Conservation (phyloP, 2,888 invertebrate species). For the Dryomyza anilis region DNA sequence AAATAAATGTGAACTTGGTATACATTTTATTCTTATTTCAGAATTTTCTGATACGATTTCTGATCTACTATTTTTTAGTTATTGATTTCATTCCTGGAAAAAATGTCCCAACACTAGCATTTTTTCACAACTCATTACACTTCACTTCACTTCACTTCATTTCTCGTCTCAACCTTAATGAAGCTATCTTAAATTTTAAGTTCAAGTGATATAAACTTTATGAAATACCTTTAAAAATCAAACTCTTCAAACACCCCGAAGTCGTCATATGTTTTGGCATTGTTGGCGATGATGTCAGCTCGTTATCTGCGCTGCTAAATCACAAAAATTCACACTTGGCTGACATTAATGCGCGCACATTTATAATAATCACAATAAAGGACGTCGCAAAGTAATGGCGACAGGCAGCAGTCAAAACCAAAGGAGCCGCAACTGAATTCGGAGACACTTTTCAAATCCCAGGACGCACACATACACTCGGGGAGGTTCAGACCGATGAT, state of each 20-base stretch:
- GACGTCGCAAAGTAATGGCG: not conserved
- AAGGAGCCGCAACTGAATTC: not conserved
- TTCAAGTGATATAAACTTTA: no score
- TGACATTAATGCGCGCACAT: slow-evolving; percentile 11
- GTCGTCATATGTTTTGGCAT: not conserved
- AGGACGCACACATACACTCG: not conserved
- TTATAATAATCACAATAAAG: slow-evolving; percentile 13
- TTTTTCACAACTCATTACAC: not conserved
- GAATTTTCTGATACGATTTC: no score
- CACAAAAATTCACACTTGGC: slow-evolving; percentile 18
- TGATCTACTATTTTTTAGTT: no score
- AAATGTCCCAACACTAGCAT: no score
- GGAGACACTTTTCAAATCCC: not conserved
- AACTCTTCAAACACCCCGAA: not conserved
- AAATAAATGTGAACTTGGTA: no score
- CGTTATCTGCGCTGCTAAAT: slow-evolving; percentile 16
- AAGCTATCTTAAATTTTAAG: not conserved
- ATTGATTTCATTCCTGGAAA: no score
- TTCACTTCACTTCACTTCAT: not conserved
- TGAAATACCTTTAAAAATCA: not conserved
- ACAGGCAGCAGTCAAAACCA: not conserved
- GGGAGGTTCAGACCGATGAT: not conserved
- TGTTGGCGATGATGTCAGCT: slow-evolving; percentile 16
- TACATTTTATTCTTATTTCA: no score
- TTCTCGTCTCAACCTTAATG: not conserved